Evolutionary conservation across 2,113 vertebrate species (phyloP).

Genomic region (Motacilla tschutschensis): DNA sequence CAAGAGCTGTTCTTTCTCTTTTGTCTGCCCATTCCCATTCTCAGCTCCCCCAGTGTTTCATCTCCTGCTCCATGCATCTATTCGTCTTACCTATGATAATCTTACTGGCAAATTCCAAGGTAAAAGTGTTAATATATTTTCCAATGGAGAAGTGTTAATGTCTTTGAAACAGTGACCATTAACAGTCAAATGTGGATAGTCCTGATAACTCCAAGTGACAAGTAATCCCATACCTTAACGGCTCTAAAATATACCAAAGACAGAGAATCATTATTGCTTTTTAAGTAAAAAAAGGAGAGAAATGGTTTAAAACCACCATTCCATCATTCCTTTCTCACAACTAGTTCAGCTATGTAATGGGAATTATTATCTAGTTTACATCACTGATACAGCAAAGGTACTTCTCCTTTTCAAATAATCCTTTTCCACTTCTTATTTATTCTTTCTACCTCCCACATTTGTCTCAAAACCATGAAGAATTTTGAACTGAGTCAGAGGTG

Average conservation of each 20-base stretch:
- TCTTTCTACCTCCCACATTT: neutral
- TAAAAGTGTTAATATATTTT: neutral
- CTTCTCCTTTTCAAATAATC: neutral
- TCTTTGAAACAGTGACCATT: neutral
- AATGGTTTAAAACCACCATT: neutral
- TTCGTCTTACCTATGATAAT: neutral
- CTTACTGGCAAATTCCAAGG: neutral
- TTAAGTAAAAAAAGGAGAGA: neutral
- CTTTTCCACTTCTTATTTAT: neutral
- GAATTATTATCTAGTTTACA: neutral
- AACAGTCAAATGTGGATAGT: neutral
- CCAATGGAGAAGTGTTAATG: neutral
- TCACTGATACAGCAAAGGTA: neutral
- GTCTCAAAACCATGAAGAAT: neutral
- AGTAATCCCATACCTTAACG: neutral
- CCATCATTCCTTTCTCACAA: neutral
- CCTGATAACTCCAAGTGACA: neutral
- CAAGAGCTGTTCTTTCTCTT: neutral
- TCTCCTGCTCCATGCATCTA: neutral
- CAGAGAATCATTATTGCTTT: neutral
- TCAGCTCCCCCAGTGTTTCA: neutral
- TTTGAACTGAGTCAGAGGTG: neutral
- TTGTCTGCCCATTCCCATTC: neutral
- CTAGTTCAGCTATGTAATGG: neutral
- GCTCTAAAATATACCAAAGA: neutral